These are phyloP conservation scores for Steinernema scapterisci DNA, from an alignment of 2,888 invertebrate genomes.

Conservation along the genomic window DNA sequence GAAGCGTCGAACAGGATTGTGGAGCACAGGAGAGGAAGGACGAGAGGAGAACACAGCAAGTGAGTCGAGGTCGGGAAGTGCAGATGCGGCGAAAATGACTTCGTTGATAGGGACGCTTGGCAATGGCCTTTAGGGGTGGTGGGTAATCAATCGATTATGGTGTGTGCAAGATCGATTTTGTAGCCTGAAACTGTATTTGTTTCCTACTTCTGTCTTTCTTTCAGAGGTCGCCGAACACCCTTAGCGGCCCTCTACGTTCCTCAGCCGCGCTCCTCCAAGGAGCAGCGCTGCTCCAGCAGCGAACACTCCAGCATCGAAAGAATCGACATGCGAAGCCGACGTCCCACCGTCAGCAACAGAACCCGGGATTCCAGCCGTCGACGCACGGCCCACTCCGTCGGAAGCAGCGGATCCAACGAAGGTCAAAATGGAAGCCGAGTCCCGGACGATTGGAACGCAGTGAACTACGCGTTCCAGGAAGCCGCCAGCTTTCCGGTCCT, in stretches of 20 bases:
- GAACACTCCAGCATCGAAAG: slow-evolving; percentile 46
- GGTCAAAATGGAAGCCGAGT: neutral
- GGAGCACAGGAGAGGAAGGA: slow-evolving; percentile 3
- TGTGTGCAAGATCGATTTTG: too few species aligned
- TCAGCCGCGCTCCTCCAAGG: neutral
- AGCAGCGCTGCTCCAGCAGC: slow-evolving; percentile 39
- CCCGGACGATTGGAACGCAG: slow-evolving; percentile 35
- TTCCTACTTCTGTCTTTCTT: neutral
- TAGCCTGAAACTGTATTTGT: neutral
- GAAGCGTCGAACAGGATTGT: slow-evolving; percentile 31
- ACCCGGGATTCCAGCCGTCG: slow-evolving; percentile 31
- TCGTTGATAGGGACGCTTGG: too few species aligned
- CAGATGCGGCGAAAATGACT: too few species aligned
- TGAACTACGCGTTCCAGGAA: slow-evolving; percentile 49
- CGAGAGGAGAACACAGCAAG: slow-evolving; percentile 25
- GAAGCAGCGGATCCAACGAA: slow-evolving; percentile 31
- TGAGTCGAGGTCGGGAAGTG: too few species aligned
- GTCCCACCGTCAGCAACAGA: slow-evolving; percentile 34
- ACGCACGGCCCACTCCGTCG: slow-evolving; percentile 29
- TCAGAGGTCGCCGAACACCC: slow-evolving; percentile 13
- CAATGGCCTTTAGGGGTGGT: too few species aligned
- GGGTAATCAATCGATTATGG: too few species aligned
- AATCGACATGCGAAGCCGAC: slow-evolving; percentile 37
- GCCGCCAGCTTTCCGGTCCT: slow-evolving; percentile 53
- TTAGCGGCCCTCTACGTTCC: slow-evolving; percentile 3